Conservation (phyloP, 2,113 vertebrate genomes). For the Nerophis lumbriciformis region DNA sequence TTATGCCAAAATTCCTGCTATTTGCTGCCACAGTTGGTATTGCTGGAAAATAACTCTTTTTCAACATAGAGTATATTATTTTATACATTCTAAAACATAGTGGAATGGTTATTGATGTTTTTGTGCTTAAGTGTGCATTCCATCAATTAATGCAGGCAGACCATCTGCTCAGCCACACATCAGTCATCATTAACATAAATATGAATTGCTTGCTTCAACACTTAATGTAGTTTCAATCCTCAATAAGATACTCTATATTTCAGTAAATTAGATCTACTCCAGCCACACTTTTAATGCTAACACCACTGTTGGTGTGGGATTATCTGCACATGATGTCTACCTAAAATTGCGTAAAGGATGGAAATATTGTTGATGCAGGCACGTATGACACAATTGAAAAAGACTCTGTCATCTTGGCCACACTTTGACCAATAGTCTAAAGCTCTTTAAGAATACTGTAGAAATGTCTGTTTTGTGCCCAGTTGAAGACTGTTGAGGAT, state of each 20-base stretch:
- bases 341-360: background rate
- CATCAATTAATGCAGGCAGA: background rate
- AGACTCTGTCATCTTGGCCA: no score
- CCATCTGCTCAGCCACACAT: constrained; percentile 4
- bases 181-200: constrained; percentile 1
- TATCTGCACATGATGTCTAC: background rate
- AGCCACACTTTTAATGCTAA: background rate
- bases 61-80: background rate
- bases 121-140: background rate
- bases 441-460: no score
- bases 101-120: background rate
- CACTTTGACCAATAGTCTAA: no score
- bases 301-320: background rate
- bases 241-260: background rate
- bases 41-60: background rate
- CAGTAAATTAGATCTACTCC: background rate
- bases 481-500: background rate
- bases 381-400: background rate
- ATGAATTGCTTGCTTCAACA: background rate
- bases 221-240: background rate
- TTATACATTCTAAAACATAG: background rate
- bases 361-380: background rate
- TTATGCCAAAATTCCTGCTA: background rate
- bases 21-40: background rate
- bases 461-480: no score